Percentiles rank a stretch among this genome's conserved stretches.
phyloP scores from a whole-genome alignment of 1,140 invertebrate species.

The Aphis gossypii region DNA sequence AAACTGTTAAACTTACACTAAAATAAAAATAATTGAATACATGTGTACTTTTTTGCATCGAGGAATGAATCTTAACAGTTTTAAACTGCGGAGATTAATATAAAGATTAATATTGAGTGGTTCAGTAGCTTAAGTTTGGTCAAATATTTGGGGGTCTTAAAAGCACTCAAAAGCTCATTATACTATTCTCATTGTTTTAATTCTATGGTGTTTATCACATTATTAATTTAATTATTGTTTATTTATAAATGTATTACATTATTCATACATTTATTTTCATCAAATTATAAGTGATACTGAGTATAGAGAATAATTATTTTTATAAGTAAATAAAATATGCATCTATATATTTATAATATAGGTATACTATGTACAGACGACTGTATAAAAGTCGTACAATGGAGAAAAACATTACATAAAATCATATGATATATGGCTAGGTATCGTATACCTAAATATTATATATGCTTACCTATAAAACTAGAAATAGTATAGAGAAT shows the following conservation, averaged over 20 bases:
- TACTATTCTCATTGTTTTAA: not conserved
- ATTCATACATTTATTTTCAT: not conserved
- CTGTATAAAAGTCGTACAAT: no score
- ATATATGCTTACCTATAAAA: no score
- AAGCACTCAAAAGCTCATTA: not conserved
- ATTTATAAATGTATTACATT: not conserved
- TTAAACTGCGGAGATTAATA: not conserved
- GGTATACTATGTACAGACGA: no score
- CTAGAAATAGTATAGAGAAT: no score
- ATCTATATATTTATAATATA: no score
- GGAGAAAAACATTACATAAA: no score
- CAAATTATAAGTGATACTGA: not conserved
- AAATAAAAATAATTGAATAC: not conserved
- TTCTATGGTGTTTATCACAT: not conserved
- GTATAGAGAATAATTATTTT: not conserved
- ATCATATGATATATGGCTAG: no score
- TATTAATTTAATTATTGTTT: not conserved
- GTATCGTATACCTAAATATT: no score
- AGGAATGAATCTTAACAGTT: not conserved
- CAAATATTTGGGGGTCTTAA: not conserved
- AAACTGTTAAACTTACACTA: not conserved
- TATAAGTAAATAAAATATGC: not conserved
- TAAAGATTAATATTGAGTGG: not conserved
- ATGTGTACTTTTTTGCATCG: not conserved
- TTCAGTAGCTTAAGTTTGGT: not conserved